Conservation (phyloP, 1,140 invertebrate genomes). For the Matsumurasca onukii region DNA sequence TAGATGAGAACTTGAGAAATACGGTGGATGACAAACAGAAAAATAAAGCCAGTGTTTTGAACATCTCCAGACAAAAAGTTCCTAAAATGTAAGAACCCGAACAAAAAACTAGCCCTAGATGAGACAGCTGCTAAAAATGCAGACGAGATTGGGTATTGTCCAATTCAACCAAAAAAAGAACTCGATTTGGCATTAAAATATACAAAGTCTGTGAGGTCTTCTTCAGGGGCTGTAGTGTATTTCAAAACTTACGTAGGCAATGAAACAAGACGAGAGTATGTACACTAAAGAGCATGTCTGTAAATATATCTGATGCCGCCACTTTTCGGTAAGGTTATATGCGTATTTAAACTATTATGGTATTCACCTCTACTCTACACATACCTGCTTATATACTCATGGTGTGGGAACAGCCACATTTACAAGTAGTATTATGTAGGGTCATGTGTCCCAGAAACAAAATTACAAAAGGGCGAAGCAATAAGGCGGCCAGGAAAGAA, state of each 20-base stretch:
- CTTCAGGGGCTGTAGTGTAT: neutral
- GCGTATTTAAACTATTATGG: neutral
- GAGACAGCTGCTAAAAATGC: conserved; percentile 3
- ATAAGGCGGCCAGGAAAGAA: neutral
- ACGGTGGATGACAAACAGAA: too few relatives aligned
- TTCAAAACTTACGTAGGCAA: neutral
- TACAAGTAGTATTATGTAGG: neutral
- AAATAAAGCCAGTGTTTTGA: neutral
- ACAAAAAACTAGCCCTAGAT: neutral
- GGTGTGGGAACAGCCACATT: neutral
- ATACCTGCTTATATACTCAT: neutral
- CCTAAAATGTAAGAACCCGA: neutral
- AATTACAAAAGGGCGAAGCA: neutral
- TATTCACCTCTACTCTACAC: neutral
- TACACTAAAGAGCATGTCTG: neutral
- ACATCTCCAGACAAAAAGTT: neutral
- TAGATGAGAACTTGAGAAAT: too few relatives aligned
- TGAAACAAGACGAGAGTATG: neutral
- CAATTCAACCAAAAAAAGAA: neutral
- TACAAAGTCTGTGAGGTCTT: neutral
- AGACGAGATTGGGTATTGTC: neutral
- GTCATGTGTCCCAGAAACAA: neutral
- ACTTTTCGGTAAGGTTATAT: neutral
- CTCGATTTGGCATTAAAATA: neutral
- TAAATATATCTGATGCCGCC: neutral